A percentile compares a stretch with the other conserved stretches of the same genome.
These are phyloP conservation scores for Microctonus aethiopoides DNA, from an alignment of 2,888 invertebrate species.

Conservation along the genomic window DNA sequence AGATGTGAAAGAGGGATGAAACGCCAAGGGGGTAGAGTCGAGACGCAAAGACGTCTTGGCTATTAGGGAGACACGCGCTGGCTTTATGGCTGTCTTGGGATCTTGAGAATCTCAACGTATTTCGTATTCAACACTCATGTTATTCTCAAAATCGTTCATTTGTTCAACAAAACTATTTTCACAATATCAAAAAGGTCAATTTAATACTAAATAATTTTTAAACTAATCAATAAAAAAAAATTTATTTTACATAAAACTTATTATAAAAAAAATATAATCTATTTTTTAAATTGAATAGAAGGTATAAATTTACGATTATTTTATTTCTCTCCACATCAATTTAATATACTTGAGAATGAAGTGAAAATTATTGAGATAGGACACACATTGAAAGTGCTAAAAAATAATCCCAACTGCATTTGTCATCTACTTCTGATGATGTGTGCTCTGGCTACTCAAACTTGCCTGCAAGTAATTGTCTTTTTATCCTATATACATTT, in stretches of 20 bases:
- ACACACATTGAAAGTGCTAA: not conserved
- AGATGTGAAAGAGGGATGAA: not conserved
- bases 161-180: slow-evolving; percentile 11
- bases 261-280: not conserved
- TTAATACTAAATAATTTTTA: not conserved
- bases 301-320: not conserved
- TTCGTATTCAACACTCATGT: slow-evolving; percentile 23
- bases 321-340: not conserved
- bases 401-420: slow-evolving; percentile 31
- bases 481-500: slow-evolving; percentile 34
- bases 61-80: slow-evolving; percentile 28
- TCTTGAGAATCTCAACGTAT: slow-evolving; percentile 21
- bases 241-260: not conserved
- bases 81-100: slow-evolving; percentile 28
- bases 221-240: not conserved
- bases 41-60: slow-evolving; percentile 18
- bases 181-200: not conserved
- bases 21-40: not conserved
- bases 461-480: slow-evolving; percentile 44
- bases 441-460: slow-evolving; percentile 11
- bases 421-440: slow-evolving; percentile 23
- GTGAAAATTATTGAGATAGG: not conserved
- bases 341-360: too few species aligned
- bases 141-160: slow-evolving; percentile 16
- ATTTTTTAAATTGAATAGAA: not conserved